These are phyloP conservation scores for Spicauda simplicius DNA, from an alignment of 2,888 invertebrate species.

Conservation along the genomic window DNA sequence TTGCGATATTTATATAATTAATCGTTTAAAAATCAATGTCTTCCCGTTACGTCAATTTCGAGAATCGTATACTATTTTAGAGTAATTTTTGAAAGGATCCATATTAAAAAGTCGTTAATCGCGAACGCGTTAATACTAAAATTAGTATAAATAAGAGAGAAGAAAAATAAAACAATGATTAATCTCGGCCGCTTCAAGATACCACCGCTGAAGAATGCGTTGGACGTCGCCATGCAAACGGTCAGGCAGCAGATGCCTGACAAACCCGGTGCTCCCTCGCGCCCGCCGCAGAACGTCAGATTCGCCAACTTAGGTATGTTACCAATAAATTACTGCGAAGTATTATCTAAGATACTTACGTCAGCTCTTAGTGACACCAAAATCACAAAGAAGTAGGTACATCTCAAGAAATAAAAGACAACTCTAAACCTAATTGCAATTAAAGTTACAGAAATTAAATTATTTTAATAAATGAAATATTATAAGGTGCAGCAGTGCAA, in stretches of 20 bases:
- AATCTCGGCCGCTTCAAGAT: conserved; percentile 86
- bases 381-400: too few relatives aligned
- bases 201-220: conserved; percentile 89
- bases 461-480: too few relatives aligned
- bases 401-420: too few relatives aligned
- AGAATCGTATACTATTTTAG: conserved; percentile 28
- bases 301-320: conserved; percentile 80
- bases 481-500: too few relatives aligned
- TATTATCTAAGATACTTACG: too few relatives aligned
- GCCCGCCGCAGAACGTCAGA: conserved; percentile 81
- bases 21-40: conserved; percentile 49
- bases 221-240: conserved; percentile 93
- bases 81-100: conserved; percentile 3
- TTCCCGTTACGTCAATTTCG: conserved; percentile 53
- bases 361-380: too few relatives aligned
- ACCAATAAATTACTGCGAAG: too few relatives aligned
- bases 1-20: conserved; percentile 19
- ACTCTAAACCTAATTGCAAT: too few relatives aligned
- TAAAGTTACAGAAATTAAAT: too few relatives aligned
- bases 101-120: background rate
- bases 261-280: conserved; percentile 79
- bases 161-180: conserved; percentile 56
- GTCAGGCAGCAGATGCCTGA: conserved; percentile 91
- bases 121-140: background rate
- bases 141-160: background rate